Conservation (phyloP, 2,888 invertebrate species). For the Diarsia brunnea region DNA sequence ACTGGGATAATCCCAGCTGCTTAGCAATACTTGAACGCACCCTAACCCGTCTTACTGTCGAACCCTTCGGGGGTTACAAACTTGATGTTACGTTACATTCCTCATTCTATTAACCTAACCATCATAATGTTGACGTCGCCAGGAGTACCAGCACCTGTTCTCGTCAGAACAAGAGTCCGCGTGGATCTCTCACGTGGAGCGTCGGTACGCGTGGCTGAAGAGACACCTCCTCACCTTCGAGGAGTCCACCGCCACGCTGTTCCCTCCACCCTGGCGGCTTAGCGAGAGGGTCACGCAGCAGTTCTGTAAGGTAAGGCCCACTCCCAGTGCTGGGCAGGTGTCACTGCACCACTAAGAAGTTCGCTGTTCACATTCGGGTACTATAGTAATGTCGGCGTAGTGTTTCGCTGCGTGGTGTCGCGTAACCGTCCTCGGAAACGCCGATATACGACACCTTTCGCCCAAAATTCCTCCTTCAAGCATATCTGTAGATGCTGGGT, state of each 20-base stretch:
- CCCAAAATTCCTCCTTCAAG: no score
- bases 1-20: no score
- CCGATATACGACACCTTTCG: no score
- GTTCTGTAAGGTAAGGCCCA: slow-evolving; percentile 92
- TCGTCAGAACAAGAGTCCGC: slow-evolving; percentile 98
- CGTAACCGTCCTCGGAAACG: no score
- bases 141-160: slow-evolving; percentile 98
- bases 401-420: no score
- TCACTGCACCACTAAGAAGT: neutral
- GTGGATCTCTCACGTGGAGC: slow-evolving; percentile 99
- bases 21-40: no score
- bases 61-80: no score
- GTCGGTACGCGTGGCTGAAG: slow-evolving; percentile 98
- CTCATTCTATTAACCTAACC: neutral
- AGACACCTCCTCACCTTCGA: slow-evolving; percentile 98
- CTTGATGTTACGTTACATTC: no score
- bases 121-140: slow-evolving; percentile 64
- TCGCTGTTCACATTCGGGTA: neutral
- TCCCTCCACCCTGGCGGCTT: slow-evolving; percentile 98
- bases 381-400: no score
- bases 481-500: no score
- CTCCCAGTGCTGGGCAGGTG: neutral
- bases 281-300: slow-evolving; percentile 97
- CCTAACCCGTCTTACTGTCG: no score
- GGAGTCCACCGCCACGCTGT: slow-evolving; percentile 95